Base-by-base conservation (phyloP, 2,113 vertebrate genomes). In the Camelus bactrianus region DNA sequence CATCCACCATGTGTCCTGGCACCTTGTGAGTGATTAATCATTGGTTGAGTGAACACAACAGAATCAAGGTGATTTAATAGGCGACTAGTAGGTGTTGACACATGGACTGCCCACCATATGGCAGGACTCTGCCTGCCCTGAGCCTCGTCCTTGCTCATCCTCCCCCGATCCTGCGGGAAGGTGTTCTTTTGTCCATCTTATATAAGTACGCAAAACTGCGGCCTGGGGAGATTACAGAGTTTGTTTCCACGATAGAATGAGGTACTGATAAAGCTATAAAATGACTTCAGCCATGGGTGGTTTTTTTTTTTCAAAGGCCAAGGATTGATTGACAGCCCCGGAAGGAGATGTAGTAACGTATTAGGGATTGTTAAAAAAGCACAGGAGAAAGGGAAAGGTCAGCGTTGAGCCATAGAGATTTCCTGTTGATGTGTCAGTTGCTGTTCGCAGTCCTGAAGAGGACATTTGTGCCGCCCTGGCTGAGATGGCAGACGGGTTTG, bases 81-180 rank as follows among this genome's bases (percentile, higher is more conserved):
- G 62, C 28, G 8, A 19, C 5, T 2, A 16, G 46, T 8, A 5
- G 60, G 38, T 35, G 5, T 24, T 8, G 2, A 5, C 8, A 3
- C 4, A 1, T 46, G 9, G 14, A 3, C 69, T 73, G 32, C 64
- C 62, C 8, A 3, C 22, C 24, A 2, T 9, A 2, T 20, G 70
- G 67, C 56, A 16, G 32, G 52, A 35, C 50, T 28, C 72, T 54
- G 64, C 69, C 58, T 35, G n/a, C 30, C 24, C 54, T 2, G 38
- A 54, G 4, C 35, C 3, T 10, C 2, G 0, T 17, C 12, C 22
- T n/a, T 0, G 0, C 0, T 0, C 5, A 1, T 24, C 50, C 19
- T 80, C 65, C 64, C 48, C 46, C 1, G 35, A 69, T 52, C 1
- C n/a, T 38, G 14, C 17, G 28, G 76, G 58, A 50, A 15, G 46